Evolutionary conservation across 2,888 invertebrate species (phyloP).

Genomic region (Mesorhabditis belari): DNA sequence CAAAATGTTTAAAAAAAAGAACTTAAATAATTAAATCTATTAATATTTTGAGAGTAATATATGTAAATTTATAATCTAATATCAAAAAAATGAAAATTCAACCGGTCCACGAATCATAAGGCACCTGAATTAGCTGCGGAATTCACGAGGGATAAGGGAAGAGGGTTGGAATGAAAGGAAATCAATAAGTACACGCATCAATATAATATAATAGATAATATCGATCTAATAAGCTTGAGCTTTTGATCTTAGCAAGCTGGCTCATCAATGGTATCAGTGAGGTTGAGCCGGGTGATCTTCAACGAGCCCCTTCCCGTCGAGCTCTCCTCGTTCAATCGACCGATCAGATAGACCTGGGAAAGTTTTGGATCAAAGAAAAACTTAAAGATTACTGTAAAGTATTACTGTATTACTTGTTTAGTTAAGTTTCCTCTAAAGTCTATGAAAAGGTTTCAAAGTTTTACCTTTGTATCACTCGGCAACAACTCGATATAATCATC

Average conservation of each 20-base stretch:
- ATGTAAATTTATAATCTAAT: too few relatives aligned
- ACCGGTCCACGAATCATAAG: too few relatives aligned
- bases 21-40: too few relatives aligned
- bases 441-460: background rate
- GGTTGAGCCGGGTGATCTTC: slow-evolving; percentile 9
- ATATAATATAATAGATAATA: too few relatives aligned
- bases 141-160: too few relatives aligned
- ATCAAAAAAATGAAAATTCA: too few relatives aligned
- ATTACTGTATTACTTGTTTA: background rate
- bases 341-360: slow-evolving; percentile 24
- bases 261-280: slow-evolving; percentile 20
- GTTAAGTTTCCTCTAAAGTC: background rate
- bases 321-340: slow-evolving; percentile 11
- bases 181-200: too few relatives aligned
- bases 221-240: too few relatives aligned
- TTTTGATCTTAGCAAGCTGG: slow-evolving; percentile 11
- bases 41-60: too few relatives aligned
- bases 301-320: slow-evolving; percentile 13
- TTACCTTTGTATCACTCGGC: slow-evolving; percentile 48
- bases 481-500: slow-evolving; percentile 43
- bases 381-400: background rate
- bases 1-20: too few relatives aligned
- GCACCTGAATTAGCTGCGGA: too few relatives aligned
- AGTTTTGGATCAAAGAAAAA: background rate
- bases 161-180: too few relatives aligned